Conservation (phyloP, 2,113 vertebrate genomes). For the Mustelus asterias region DNA sequence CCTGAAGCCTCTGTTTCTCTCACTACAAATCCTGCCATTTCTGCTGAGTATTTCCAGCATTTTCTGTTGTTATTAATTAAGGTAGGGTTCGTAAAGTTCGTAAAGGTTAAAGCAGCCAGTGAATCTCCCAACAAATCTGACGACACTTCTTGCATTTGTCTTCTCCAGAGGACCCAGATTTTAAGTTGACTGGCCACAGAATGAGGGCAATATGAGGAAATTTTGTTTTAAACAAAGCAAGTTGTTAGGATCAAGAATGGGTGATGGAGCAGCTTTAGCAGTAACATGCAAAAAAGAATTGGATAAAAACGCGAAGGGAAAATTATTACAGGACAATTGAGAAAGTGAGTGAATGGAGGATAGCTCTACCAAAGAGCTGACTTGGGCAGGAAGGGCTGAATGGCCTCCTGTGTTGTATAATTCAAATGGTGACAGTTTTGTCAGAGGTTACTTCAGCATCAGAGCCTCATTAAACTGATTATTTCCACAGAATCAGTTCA, state of each 20-base stretch:
- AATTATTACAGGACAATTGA: neutral
- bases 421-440: neutral
- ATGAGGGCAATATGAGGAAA: neutral
- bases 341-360: neutral
- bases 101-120: neutral
- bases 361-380: neutral
- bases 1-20: too few species aligned
- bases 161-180: neutral
- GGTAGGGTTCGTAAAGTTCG: too few species aligned
- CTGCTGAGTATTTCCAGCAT: too few species aligned
- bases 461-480: neutral
- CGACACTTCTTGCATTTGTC: neutral
- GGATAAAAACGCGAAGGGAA: neutral
- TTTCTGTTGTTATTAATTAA: neutral
- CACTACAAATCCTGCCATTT: too few species aligned
- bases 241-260: neutral
- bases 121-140: neutral
- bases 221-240: neutral
- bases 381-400: neutral
- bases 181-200: neutral
- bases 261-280: neutral
- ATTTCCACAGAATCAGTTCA: neutral
- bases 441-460: neutral
- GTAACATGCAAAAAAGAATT: neutral
- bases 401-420: neutral